Evolutionary conservation across 2,113 vertebrate genomes (phyloP), one percentile per base, ranked within the genome.

Genomic region (Gila orcuttii): DNA sequence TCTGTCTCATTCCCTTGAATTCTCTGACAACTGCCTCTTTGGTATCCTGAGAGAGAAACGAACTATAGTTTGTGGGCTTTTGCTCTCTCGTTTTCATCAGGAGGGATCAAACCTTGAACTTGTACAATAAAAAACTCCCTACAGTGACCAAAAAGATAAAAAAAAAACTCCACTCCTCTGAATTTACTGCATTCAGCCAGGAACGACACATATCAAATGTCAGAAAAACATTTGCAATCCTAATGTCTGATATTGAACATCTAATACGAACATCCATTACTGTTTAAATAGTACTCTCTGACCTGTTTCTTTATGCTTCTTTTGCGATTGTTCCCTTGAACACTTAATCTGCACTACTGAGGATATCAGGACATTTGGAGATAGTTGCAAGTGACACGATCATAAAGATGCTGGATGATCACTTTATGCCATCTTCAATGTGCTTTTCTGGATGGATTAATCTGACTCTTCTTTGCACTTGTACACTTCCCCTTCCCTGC

Each of bases 361-460:
- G 10, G 47, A 73, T 55, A 28, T 83, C 74, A 55, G 28, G 55
- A 62, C 59, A 52, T 85, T 68, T 78, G 62, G 62, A 17, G 57
- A 82, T 75, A 85, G n/a, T n/a, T 28, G 59, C 59, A 36, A 59
- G 42, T 60, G 60, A 60, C 78, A 64, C 42, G 76, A 28, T 28
- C 3, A 76, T 36, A 71, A 15, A 31, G 60, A 60, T 89, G 93
- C 91, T 92, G 91, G 90, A 91, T 89, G 90, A 90, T 90, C 81
- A 89, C 90, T 91, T 90, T 87, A 89, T 92, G 92, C 19, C 93
- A 90, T 94, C 92, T 91, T 89, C 91, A 89, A 73, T 89, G 89
- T 91, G 79, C 60, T 86, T 62, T 64, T 80, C 90, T 42, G 83
- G 90, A 90, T 90, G 91, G 45, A 83, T 91, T n/a, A 50, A 91